Evolutionary conservation across 2,888 invertebrate genomes (phyloP), one percentile per base, ranked within the genome.

Genomic region (Heliconius cydno): DNA sequence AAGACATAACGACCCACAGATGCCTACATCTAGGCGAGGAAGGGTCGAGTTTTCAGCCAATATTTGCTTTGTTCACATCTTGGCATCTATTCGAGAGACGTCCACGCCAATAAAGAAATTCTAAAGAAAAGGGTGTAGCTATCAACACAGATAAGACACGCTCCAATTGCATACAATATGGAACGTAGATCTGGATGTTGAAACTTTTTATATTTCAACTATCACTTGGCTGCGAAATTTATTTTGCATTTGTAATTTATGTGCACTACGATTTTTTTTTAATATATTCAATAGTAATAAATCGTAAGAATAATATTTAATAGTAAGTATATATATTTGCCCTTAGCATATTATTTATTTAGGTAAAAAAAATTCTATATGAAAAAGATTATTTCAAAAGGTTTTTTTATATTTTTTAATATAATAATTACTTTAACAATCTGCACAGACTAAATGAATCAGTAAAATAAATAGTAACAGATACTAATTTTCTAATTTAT

Each of bases 61-160:
- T 85, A 85, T 85, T 86, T 84, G 85, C 89, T 88, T 91, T 92
- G 90, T 91, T 88, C 84, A 85, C 85, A 85, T 88, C 88, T 91
- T 91, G 91, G 91, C 91, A 90, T 87, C 85, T 83, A 82, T 82
- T 82, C 82, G 76, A 74, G 78, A 79, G 70, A 74, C 76, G 79
- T 82, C 79, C 78, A 81, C 79, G 81, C 82, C 79, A 82, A 82
- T 82, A 82, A 82, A 82, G 82, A 78, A 79, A 76, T 79, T 81
- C 81, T 74, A 78, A 79, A 81, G 81, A 81, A 78, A 80, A 79
- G 81, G 81, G 82, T 81, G 82, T 79, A 82, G 67, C 78, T 79
- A 81, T 82, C 81, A 77, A 82, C 76, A 78, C 70, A 77, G 79
- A 82, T 82, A 85, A 85, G 84, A 82, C 79, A 73, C 83, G 82